phyloP scores from a whole-genome alignment of 2,113 vertebrate genomes.

The Heterotilapia buettikoferi region DNA sequence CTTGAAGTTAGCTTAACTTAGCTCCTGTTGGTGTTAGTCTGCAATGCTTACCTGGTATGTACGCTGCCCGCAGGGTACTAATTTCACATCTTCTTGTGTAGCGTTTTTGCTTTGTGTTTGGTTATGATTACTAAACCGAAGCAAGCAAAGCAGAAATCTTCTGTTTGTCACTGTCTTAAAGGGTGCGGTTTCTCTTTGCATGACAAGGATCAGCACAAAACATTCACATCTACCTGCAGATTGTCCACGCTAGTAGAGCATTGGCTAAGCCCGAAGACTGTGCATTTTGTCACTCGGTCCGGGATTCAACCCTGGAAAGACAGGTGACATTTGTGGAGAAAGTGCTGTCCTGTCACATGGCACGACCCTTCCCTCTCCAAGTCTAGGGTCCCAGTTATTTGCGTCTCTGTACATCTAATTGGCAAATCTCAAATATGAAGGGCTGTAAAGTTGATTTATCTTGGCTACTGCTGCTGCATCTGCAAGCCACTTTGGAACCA shows the following conservation, averaged over 20 bases:
- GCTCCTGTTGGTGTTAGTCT: background rate
- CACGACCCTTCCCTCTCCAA: background rate
- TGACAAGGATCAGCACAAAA: background rate
- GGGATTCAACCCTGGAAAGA: background rate
- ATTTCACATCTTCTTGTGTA: background rate
- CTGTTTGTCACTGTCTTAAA: background rate
- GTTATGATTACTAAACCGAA: background rate
- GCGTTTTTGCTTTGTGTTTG: background rate
- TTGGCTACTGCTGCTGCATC: background rate
- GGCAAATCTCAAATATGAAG: background rate
- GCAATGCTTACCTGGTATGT: background rate
- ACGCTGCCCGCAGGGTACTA: background rate
- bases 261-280: background rate
- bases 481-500: background rate
- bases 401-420: background rate
- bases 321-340: background rate
- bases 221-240: background rate
- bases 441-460: background rate
- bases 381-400: background rate
- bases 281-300: fast-evolving
- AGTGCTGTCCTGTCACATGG: background rate
- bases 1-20: background rate
- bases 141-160: background rate
- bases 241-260: fast-evolving
- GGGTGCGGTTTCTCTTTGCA: background rate